Evolutionary conservation across 2,113 vertebrate species (phyloP).

Genomic region (Engystomops pustulosus): DNA sequence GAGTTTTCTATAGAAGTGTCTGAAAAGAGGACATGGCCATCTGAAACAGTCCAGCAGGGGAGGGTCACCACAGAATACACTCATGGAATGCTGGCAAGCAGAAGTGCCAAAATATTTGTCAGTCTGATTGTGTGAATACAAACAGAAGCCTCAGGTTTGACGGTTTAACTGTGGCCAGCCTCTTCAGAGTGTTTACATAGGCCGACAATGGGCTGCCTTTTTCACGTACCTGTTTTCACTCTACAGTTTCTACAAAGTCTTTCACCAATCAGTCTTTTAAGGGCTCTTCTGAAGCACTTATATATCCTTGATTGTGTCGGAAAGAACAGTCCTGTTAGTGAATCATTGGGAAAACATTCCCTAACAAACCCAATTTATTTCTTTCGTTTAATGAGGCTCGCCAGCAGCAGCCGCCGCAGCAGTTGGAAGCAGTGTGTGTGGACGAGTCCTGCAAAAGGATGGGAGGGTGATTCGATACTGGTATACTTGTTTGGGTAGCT

Average conservation of each 20-base stretch:
- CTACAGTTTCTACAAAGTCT: constrained; percentile 80
- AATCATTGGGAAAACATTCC: constrained; percentile 83
- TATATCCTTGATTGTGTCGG: constrained; percentile 75
- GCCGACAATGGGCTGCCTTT: constrained; percentile 79
- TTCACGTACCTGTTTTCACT: constrained; percentile 90
- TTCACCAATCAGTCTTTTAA: constrained; percentile 78
- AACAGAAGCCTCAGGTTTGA: constrained; percentile 65
- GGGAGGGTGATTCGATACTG: constrained; percentile 57
- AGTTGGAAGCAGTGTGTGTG: constrained; percentile 62
- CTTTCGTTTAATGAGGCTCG: constrained; percentile 80
- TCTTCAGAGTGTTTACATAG: constrained; percentile 74
- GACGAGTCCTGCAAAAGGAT: constrained; percentile 41
- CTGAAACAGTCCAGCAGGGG: constrained; percentile 42
- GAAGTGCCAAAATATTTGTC: constrained; percentile 58
- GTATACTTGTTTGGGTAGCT: constrained; percentile 65
- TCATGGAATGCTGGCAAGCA: constrained; percentile 46
- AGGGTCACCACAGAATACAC: constrained; percentile 27
- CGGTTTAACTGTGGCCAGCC: constrained; percentile 63
- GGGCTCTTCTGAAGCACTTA: constrained; percentile 78
- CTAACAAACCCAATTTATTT: constrained; percentile 71
- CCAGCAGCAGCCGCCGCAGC: constrained; percentile 67
- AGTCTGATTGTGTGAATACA: constrained; percentile 52
- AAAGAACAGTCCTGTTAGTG: constrained; percentile 74
- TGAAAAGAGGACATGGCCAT: constrained; percentile 45
- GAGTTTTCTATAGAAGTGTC: constrained; percentile 36